A percentile compares a stretch with the other conserved stretches of the same genome.
phyloP scores from a whole-genome alignment of 2,888 invertebrate genomes.

The Halictus ligatus region DNA sequence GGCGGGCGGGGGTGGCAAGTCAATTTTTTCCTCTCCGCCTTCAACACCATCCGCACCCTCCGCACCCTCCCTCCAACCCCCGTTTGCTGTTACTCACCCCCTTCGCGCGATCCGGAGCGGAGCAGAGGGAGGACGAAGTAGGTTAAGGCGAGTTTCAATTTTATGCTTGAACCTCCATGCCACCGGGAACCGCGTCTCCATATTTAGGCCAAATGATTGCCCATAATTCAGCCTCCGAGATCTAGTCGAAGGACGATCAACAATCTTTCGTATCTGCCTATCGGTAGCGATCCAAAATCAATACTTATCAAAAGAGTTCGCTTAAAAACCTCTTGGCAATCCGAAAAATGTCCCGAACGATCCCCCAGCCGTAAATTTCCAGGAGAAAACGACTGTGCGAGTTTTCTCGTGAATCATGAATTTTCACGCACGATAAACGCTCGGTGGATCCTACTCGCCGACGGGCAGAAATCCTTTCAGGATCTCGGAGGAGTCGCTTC shows the following conservation, averaged over 20 bases:
- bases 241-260: background rate
- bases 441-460: background rate
- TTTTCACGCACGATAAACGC: background rate
- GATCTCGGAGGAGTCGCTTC: background rate
- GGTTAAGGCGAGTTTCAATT: conserved; percentile 24
- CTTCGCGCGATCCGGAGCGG: background rate
- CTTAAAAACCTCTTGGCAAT: too few species aligned
- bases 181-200: background rate
- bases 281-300: too few species aligned
- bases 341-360: too few species aligned
- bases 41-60: background rate
- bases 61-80: background rate
- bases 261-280: background rate
- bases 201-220: background rate
- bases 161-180: conserved; percentile 5
- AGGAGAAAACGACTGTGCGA: too few species aligned
- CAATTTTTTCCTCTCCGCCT: background rate
- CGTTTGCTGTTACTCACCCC: background rate
- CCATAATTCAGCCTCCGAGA: background rate
- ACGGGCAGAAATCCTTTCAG: background rate
- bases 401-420: background rate
- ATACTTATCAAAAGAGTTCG: too few species aligned
- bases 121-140: background rate
- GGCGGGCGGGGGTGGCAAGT: background rate
- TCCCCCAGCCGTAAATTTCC: too few species aligned